Base-by-base conservation (phyloP, 2,797 vertebrate genomes). In the Onychomys leucogaster region DNA sequence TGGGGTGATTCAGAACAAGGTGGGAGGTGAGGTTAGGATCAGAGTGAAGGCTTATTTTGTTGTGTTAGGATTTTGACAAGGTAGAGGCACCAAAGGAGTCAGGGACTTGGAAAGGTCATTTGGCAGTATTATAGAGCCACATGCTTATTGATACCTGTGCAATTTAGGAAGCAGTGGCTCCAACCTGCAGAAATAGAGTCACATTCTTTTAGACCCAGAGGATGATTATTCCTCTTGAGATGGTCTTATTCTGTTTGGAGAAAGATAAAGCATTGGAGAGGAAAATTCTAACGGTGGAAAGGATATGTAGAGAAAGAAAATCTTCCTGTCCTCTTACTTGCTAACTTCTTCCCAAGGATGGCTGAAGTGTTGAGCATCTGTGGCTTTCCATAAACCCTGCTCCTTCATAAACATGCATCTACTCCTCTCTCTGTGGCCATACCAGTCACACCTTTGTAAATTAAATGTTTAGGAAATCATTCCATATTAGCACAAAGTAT, bases 391-490 rank as follows among this genome's bases (percentile, higher is more conserved):
- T 90, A 87, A 43, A 76, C 71, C 49, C 52, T 95, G 13, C 95
- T 87, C 19, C 37, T 96, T 83, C 94, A 49, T 92, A 65, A 88
- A 67, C 8, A 1, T 71, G 7, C 43, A 32, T 57, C 78, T 71
- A 0, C 65, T 2, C 83, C 61, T 29, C 34, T 7, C 25, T 29
- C 29, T n/a, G 2, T 95, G 81, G 14, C 71, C 29, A 77, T 81
- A 80, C 69, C 57, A 63, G 92, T 85, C 49, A 86, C 76, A 84
- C 49, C 49, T 69, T 59, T 92, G 19, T 52, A 71, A 91, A 34
- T 88, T 94, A 89, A 67, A 1, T 75, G 89, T 76, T 94, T 94
- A 92, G 78, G 88, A 95, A 89, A 52, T 77, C 8, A 89, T 90
- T 80, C 19, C 25, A 32, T 81, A 32, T 65, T 71, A 65, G 65